Percentiles rank a stretch among this genome's conserved stretches.
These are phyloP conservation scores for Clunio marinus DNA, from an alignment of 2,888 invertebrate genomes.

Conservation along the genomic window DNA sequence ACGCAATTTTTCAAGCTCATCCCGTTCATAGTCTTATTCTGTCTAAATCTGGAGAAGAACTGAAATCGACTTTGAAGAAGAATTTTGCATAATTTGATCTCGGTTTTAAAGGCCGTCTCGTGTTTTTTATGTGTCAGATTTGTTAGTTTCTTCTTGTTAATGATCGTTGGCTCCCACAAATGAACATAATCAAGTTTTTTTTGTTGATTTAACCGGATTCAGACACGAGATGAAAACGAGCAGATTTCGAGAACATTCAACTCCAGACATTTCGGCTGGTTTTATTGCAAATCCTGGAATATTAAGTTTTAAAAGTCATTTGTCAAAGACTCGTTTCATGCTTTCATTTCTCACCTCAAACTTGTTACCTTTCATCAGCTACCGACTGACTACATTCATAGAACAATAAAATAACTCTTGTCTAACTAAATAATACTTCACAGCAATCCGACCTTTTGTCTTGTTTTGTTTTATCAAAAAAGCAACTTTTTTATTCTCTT, in stretches of 20 bases:
- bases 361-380: background rate
- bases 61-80: background rate
- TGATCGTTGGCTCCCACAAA: background rate
- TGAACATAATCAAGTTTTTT: background rate
- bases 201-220: background rate
- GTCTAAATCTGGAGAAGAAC: background rate
- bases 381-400: background rate
- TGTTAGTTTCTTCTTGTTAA: background rate
- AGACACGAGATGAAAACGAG: background rate
- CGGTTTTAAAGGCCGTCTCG: background rate
- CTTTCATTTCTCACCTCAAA: background rate
- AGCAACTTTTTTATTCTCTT: background rate
- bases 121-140: background rate
- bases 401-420: background rate
- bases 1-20: background rate
- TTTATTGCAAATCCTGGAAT: background rate
- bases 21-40: background rate
- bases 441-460: background rate
- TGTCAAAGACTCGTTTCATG: background rate
- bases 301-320: background rate
- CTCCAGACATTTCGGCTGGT: background rate
- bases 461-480: background rate
- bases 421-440: background rate
- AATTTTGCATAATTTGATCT: conserved; percentile 26
- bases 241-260: background rate